phyloP scores from a whole-genome alignment of 2,113 vertebrate species.

The Phyllostomus discolor region DNA sequence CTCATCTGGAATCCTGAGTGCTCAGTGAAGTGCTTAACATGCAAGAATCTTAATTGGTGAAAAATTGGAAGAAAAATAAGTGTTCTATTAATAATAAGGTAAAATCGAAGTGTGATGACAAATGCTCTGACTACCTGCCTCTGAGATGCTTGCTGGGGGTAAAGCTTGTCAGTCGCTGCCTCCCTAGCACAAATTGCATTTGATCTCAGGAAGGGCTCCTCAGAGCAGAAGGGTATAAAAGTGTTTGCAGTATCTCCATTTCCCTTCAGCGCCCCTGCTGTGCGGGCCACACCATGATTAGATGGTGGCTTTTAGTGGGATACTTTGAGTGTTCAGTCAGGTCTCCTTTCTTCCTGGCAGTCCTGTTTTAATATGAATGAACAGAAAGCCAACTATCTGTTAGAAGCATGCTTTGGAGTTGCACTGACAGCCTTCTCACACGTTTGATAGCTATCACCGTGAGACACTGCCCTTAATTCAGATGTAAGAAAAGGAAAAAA shows the following conservation, averaged over 20 bases:
- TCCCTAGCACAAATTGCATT: slow-evolving; percentile 61
- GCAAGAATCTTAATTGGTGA: slow-evolving; percentile 59
- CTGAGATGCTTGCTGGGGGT: slow-evolving; percentile 34
- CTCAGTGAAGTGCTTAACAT: slow-evolving; percentile 51
- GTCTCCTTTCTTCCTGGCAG: slow-evolving; percentile 61
- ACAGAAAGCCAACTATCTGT: slow-evolving; percentile 73
- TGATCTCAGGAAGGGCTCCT: slow-evolving; percentile 60
- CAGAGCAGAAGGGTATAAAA: slow-evolving; percentile 66
- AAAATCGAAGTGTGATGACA: slow-evolving; percentile 46
- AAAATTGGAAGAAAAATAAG: slow-evolving; percentile 11
- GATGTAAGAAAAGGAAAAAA: not conserved
- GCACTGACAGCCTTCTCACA: slow-evolving; percentile 24
- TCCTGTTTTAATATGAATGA: slow-evolving; percentile 66
- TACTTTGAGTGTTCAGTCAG: slow-evolving; percentile 64
- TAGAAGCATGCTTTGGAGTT: slow-evolving; percentile 31
- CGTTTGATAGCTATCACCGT: slow-evolving; percentile 56
- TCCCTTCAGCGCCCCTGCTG: slow-evolving; percentile 54
- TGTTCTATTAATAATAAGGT: slow-evolving; percentile 68
- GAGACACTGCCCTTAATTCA: not conserved
- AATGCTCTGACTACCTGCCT: slow-evolving; percentile 32
- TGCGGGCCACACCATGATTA: slow-evolving; percentile 61
- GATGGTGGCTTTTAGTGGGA: slow-evolving; percentile 56
- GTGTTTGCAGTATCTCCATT: slow-evolving; percentile 44
- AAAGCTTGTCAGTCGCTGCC: slow-evolving; percentile 18
- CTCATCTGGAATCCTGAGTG: slow-evolving; percentile 34